Percentiles rank a stretch among this genome's conserved stretches.
Conservation (phyloP, 2,888 invertebrate species). For the Cryptocheilus praepositus region DNA sequence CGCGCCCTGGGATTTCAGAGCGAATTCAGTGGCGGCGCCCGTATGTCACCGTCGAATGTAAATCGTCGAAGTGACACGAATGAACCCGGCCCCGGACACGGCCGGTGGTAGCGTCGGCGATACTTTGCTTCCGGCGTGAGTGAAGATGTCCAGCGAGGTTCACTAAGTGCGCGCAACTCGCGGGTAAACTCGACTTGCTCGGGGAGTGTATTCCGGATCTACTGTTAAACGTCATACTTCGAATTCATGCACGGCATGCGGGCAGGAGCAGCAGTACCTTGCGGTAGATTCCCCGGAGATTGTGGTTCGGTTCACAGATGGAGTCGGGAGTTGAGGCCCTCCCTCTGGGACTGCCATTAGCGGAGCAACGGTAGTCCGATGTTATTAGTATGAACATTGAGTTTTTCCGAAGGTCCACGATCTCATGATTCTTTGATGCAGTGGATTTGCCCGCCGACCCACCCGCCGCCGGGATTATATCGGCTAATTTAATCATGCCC, state of each 20-base stretch:
- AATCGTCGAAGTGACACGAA: no score
- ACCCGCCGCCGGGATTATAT: slow-evolving; percentile 25
- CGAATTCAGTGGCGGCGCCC: no score
- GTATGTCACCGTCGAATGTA: no score
- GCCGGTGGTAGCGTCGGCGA: no score
- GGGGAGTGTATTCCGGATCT: background rate
- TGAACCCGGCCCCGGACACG: no score
- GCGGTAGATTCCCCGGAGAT: slow-evolving; percentile 51
- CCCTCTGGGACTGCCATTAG: slow-evolving; percentile 57
- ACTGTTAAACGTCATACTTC: slow-evolving; percentile 41
- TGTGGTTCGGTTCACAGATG: slow-evolving; percentile 57
- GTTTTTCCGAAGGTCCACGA: slow-evolving; percentile 38
- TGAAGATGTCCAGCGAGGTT: background rate
- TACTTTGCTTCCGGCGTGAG: no score
- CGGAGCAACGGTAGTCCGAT: slow-evolving; percentile 42
- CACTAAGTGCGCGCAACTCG: background rate
- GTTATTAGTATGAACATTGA: slow-evolving; percentile 53
- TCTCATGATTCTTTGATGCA: slow-evolving; percentile 46
- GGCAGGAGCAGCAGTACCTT: slow-evolving; percentile 41
- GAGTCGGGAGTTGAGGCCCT: slow-evolving; percentile 56
- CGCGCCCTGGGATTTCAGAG: no score
- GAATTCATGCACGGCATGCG: slow-evolving; percentile 40
- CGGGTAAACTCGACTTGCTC: no score
- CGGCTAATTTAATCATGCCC: slow-evolving; percentile 38
- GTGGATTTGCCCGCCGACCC: slow-evolving; percentile 24